A percentile compares a stretch with the other conserved stretches of the same genome.
Evolutionary conservation across 1,140 invertebrate genomes (phyloP).

Genomic region (Scaptomyza graminum): DNA sequence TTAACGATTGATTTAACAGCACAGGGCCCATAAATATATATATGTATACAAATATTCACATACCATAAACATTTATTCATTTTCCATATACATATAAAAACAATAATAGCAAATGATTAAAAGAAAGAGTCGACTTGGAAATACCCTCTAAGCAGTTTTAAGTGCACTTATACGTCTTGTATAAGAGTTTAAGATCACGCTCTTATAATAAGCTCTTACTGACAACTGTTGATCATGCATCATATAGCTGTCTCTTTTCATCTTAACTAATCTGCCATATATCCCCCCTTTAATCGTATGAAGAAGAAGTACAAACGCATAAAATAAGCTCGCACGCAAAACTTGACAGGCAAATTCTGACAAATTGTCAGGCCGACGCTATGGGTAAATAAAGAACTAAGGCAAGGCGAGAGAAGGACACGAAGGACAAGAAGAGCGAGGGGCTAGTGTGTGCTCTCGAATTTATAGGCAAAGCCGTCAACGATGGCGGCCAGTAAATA

Average conservation of each 20-base stretch:
- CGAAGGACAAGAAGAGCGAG: not conserved
- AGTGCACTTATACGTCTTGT: too few species aligned
- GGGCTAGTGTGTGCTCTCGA: conserved; percentile 54
- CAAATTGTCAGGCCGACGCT: conserved; percentile 46
- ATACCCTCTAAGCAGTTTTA: not conserved
- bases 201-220: too few species aligned
- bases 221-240: too few species aligned
- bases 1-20: conserved; percentile 80
- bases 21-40: conserved; percentile 50
- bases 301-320: not conserved
- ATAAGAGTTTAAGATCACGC: too few species aligned
- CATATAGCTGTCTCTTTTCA: not conserved
- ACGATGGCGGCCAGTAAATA: conserved; percentile 66
- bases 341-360: conserved; percentile 45
- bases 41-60: not conserved
- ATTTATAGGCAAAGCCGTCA: conserved; percentile 63
- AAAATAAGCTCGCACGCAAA: conserved; percentile 20
- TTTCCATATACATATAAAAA: conserved; percentile 8
- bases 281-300: not conserved
- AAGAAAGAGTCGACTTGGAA: conserved; percentile 1
- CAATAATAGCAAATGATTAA: conserved; percentile 25
- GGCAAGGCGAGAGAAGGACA: too few species aligned
- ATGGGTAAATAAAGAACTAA: not conserved
- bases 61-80: conserved; percentile 5
- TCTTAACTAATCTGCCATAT: not conserved